Evolutionary conservation across 2,113 vertebrate species (phyloP), one percentile per base, ranked within the genome.

Genomic region (Cromileptes altivelis): DNA sequence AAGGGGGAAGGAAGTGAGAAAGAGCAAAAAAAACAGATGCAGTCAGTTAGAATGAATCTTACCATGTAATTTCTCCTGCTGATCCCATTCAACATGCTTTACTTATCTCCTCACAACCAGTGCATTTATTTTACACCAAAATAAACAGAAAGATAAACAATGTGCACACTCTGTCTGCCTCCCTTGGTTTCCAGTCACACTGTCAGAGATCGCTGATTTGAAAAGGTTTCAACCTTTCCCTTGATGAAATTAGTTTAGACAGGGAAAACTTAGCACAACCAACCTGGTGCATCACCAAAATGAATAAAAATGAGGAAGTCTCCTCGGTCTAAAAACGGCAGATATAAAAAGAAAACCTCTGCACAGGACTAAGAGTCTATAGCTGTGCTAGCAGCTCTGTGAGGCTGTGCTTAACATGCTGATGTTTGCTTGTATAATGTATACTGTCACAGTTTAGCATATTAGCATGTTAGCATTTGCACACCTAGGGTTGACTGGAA

Each of bases 81-180:
- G 85, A 90, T 92, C 91, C 85, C 30, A 74, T 89, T 91, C 80
- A 90, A 73, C 70, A 84, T 6, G 73, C 81, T 85, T 89, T 57
- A 88, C 80, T 90, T 78, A 91, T 91, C 85, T 85, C 57, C 71
- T 67, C 75, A 33, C 69, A 58, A 85, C 45, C 86, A 52, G 70
- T 23, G 27, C 78, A 74, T 84, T 89, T 85, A 85, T 87, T 80
- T 83, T 64, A 76, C 70, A 89, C 76, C 79, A 53, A 90, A 91
- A 85, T 80, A 89, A 91, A 92, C 75, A 71, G 56, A 49, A 75
- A 84, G 78, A 86, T 85, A 88, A 87, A 91, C 82, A 84, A 86
- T 70, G 78, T 52, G 53, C 64, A 56, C 61, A 80, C 45, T 65
- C 62, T 55, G 63, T 62, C 55, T 84, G 72, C 55, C 27, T 27